Evolutionary conservation across 2,888 invertebrate species (phyloP).

Genomic region (Blastobasis lacticolella): DNA sequence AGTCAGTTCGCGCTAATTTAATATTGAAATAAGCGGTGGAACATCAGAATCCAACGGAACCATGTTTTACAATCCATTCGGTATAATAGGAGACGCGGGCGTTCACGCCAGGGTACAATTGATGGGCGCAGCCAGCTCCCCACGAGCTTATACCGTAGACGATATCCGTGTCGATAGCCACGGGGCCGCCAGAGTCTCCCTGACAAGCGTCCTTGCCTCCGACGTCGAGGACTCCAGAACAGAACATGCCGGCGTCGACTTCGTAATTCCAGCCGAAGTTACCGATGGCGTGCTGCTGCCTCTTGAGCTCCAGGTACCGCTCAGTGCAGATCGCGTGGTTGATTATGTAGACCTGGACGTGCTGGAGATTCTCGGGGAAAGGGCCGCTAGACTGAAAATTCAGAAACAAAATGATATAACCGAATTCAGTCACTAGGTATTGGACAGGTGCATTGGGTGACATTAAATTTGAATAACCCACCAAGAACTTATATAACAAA

Average conservation of each 20-base stretch:
- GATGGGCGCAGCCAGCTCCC: slow-evolving; percentile 45
- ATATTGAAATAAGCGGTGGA: too few species aligned
- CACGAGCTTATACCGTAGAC: slow-evolving; percentile 9
- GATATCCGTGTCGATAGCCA: slow-evolving; percentile 20
- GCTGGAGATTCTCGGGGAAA: slow-evolving; percentile 29
- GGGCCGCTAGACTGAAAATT: slow-evolving; percentile 19
- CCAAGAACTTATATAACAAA: too few species aligned
- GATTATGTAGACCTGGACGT: slow-evolving; percentile 30
- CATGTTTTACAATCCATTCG: slow-evolving; percentile 14
- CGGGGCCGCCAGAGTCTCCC: slow-evolving; percentile 51
- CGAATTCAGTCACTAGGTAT: too few species aligned
- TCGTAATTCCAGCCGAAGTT: slow-evolving; percentile 22
- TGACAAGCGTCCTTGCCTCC: slow-evolving; percentile 37
- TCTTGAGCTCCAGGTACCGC: slow-evolving; percentile 16
- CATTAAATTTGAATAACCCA: too few species aligned
- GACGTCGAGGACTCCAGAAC: slow-evolving; percentile 36
- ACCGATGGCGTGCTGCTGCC: neutral
- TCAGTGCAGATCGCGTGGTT: slow-evolving; percentile 26
- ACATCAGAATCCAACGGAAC: neutral
- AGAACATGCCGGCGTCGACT: slow-evolving; percentile 33
- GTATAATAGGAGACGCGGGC: slow-evolving; percentile 29
- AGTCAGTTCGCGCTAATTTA: too few species aligned
- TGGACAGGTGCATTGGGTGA: too few species aligned
- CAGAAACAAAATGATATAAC: too few species aligned
- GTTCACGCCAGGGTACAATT: slow-evolving; percentile 48